Base-by-base conservation (phyloP, 1,140 invertebrate species). In the Achroia grisella region DNA sequence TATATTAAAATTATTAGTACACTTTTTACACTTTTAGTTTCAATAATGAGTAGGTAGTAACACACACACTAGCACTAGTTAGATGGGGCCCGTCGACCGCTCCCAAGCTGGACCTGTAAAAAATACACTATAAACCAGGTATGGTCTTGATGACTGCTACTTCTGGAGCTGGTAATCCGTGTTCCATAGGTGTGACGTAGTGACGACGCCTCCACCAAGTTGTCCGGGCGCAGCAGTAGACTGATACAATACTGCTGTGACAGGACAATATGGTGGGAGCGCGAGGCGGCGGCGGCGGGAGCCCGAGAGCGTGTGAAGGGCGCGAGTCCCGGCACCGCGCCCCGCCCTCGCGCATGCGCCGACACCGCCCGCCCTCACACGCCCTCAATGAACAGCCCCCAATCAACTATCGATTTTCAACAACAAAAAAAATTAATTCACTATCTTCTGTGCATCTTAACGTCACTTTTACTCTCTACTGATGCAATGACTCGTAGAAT, bases 221-320 rank as follows among this genome's bases (percentile, higher is more conserved):
- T 95, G 93, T 94, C 93, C 93, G 89, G 92, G 88, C 88, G 89
- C 92, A 95, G 93, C 93, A 94, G 93, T 95, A 94, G 87, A n/a
- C 83, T 63, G 81, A 78, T 77, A 87, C 89, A 89, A 37, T 95
- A 95, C 93, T 95, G 93, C 93, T 95, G 93, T 95, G 93, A 94
- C 93, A 94, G 92, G 93, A 95, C 93, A 95, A 95, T 95, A 95
- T 95, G 90, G 92, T 87, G 89, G 91, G 52, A 63, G 66, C 52
- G 78, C 72, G 61, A 45, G 80, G 62, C 42, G 46, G 41, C 45
- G 48, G 40, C 49, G 48, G 68, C 87, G 86, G 76, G 50, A 58
- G 62, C 54, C 59, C 55, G 58, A 53, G 53, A 60, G 71, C 69
- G 69, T 86, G 79, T 77, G 71, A 74, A 63, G 56, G 71, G 77